Percentiles rank a stretch among this genome's conserved stretches.
phyloP scores from a whole-genome alignment of 2,888 invertebrate species.

The Corythucha ciliata region DNA sequence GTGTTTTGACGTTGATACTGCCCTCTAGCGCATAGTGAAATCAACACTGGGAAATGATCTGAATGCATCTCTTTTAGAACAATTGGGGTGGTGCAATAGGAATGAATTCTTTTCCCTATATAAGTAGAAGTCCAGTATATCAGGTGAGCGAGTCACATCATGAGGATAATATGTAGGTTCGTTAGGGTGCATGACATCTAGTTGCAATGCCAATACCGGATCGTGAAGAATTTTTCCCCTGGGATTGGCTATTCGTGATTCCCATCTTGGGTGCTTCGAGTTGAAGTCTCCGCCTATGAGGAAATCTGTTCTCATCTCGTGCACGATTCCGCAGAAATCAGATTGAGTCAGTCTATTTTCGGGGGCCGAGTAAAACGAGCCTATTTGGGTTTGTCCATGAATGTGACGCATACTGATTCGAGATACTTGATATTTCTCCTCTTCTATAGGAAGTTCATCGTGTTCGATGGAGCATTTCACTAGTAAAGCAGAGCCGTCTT shows the following conservation, averaged over 20 bases:
- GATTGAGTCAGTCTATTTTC: not conserved
- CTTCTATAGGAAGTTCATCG: slow-evolving; percentile 4
- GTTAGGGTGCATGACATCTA: slow-evolving; percentile 4
- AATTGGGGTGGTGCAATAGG: not conserved
- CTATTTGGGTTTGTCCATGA: not conserved
- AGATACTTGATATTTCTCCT: not conserved
- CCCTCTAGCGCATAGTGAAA: not conserved
- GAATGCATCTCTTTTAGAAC: not conserved
- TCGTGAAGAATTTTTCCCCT: not conserved
- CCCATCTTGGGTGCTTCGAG: not conserved
- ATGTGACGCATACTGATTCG: not conserved
- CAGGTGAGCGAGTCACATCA: not conserved
- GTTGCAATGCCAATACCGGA: not conserved
- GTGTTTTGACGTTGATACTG: not conserved
- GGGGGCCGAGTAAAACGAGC: slow-evolving; percentile 9
- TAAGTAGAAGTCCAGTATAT: not conserved
- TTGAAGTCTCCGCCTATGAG: slow-evolving; percentile 12
- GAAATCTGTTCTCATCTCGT: not conserved
- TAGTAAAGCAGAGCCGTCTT: slow-evolving; percentile 1
- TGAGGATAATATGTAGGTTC: not conserved
- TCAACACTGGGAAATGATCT: not conserved
- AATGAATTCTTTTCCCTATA: not conserved
- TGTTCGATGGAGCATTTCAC: not conserved
- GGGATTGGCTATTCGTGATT: not conserved
- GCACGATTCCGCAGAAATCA: not conserved